Evolutionary conservation across 2,888 invertebrate genomes (phyloP), one percentile per base, ranked within the genome.

Genomic region (Lepidocyrtoides sp.): DNA sequence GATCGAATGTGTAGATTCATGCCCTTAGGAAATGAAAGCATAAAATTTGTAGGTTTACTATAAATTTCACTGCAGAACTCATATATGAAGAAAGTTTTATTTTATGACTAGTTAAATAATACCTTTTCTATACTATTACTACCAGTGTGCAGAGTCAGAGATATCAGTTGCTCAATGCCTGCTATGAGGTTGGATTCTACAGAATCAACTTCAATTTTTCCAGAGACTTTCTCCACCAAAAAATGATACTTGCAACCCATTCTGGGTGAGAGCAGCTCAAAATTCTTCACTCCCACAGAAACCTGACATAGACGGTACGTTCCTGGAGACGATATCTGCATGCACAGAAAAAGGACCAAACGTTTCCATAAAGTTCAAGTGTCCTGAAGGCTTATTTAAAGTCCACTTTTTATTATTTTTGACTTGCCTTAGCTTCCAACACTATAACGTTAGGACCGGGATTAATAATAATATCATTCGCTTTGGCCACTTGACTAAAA

Each of bases 141-240:
- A 1, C 98, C 98, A 92, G 97, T 97, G 0, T 97, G 96, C 17
- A 98, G 96, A 60, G 97, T 96, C 83, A 98, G 95, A 93, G 97
- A 96, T 95, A 98, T 96, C 23, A 96, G 96, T 95, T 98, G 98
- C 94, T 97, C 97, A 92, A 98, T 96, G 0, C 98, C 98, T 0
- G 98, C 98, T 5, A 98, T 96, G 69, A 98, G 95, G 94, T 98
- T 97, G 92, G 91, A 44, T 75, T 93, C 91, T 0, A 91, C 85
- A 51, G 91, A 81, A 20, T 88, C 91, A 7, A 94, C 89, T 60
- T 93, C 92, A 57, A 94, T 91, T 66, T 87, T 91, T 44, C 93
- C 92, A 51, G 85, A 81, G 2, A 92, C 89, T 79, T 91, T 93
- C 32, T 93, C 93, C 14, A 94, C 93, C 8, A 69, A 17, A 48